Evolutionary conservation across 2,113 vertebrate species (phyloP), one percentile per base, ranked within the genome.

Genomic region (Cyanoderma ruficeps): DNA sequence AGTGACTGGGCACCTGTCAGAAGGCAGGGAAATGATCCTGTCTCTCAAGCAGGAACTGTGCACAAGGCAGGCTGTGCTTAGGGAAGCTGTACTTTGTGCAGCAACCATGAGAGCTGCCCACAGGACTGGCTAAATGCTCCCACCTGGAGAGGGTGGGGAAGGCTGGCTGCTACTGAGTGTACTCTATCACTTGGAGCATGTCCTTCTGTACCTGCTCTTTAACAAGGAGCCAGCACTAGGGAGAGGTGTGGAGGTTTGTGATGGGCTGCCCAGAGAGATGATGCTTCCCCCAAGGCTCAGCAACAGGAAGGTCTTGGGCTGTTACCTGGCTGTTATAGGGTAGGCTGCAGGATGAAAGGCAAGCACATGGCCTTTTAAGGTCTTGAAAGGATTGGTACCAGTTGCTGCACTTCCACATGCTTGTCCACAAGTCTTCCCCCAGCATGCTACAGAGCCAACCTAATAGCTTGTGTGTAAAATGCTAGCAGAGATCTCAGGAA

Each of bases 21-120:
- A 67, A 91, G 47, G 21, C 65, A 52, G 64, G 69, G 55, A 42
- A 78, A 30, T 13, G 27, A 33, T 60, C 30, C 68, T 83, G 47
- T 9, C n/a, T 33, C 37, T 80, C 30, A 19, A 35, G 59, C 22
- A 70, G 39, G 63, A 79, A 0, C 37, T 0, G 0, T 41, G 55
- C 25, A 3, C 0, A 1, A 49, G 17, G 13, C 63, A 87, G 74
- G 42, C 71, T 80, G 59, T 30, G 15, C 18, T 41, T 61, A 65
- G 42, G 41, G 25, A 49, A n/a, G 28, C 11, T 55, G 60, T 7
- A 6, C 11, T 68, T 78, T 2, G 37, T 85, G 52, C 4, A 53
- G 25, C 56, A 60, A 2, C 41, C 20, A 1, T 2, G 13, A 67
- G n/a, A 65, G 37, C 87, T 59, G 30, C 47, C 59, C 7, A 3